These are phyloP conservation scores for Hypselothyrea guttata DNA, from an alignment of 2,888 invertebrate species.

Conservation along the genomic window DNA sequence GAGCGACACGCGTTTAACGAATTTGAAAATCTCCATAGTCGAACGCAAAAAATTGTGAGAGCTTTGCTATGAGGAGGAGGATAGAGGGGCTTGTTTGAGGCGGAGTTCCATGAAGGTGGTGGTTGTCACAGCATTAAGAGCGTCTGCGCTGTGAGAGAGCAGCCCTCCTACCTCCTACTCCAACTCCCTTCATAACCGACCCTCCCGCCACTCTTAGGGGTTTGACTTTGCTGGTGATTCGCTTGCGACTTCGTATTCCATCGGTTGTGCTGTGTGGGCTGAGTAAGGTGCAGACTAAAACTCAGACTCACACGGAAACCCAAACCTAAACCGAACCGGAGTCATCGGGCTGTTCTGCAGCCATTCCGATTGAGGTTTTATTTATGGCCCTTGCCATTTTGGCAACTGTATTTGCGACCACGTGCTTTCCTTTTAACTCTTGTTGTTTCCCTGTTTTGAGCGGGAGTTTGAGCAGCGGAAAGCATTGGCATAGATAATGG, in stretches of 20 bases:
- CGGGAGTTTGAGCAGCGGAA: slow-evolving; percentile 53
- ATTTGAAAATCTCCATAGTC: slow-evolving; percentile 14
- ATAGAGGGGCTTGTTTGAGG: slow-evolving; percentile 30
- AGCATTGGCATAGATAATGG: slow-evolving; percentile 69
- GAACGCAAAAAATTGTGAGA: not conserved
- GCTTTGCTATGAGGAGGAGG: slow-evolving; percentile 16
- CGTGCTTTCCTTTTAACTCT: slow-evolving; percentile 34
- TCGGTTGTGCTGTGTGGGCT: slow-evolving; percentile 17
- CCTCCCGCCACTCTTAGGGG: not conserved
- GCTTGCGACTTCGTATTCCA: slow-evolving; percentile 5
- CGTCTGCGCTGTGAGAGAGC: slow-evolving; percentile 67
- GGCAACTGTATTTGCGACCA: slow-evolving; percentile 66
- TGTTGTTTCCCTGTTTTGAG: not conserved
- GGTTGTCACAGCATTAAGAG: slow-evolving; percentile 40
- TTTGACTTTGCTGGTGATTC: slow-evolving; percentile 27
- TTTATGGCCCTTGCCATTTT: slow-evolving; percentile 74
- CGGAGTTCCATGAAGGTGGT: slow-evolving; percentile 64
- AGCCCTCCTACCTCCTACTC: not conserved
- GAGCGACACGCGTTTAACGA: slow-evolving; percentile 70
- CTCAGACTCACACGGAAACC: not conserved
- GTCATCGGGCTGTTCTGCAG: slow-evolving; percentile 42
- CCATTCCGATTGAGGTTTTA: slow-evolving; percentile 67
- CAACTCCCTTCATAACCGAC: not conserved
- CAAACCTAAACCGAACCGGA: slow-evolving; percentile 9
- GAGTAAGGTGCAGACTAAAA: slow-evolving; percentile 6